These are phyloP conservation scores for Dipus sagitta DNA, from an alignment of 2,797 vertebrate species.

Conservation along the genomic window DNA sequence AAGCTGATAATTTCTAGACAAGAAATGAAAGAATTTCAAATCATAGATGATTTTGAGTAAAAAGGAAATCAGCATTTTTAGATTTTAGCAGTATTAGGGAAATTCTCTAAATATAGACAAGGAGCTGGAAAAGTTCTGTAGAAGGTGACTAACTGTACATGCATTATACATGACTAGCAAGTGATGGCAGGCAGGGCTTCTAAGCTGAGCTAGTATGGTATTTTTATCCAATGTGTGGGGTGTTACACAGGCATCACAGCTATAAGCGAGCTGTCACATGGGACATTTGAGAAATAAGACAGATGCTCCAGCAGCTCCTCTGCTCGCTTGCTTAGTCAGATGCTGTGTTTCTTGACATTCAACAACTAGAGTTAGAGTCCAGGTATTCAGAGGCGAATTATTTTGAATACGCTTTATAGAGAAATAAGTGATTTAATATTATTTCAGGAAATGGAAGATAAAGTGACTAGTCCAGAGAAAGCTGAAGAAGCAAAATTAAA, in stretches of 20 bases:
- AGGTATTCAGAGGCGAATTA: conserved; percentile 63
- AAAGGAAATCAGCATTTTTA: conserved; percentile 40
- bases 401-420: conserved; percentile 65
- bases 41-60: conserved; percentile 46
- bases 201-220: conserved; percentile 76
- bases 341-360: conserved; percentile 60
- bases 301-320: conserved; percentile 65
- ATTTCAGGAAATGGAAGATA: conserved; percentile 95
- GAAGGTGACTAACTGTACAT: conserved; percentile 79
- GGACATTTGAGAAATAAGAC: conserved; percentile 72
- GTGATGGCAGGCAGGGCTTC: conserved; percentile 73
- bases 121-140: conserved; percentile 71
- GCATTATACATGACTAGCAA: conserved; percentile 77
- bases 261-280: conserved; percentile 78
- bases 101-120: conserved; percentile 75
- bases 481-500: conserved; percentile 98
- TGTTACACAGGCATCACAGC: conserved; percentile 76
- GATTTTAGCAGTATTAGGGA: conserved; percentile 60
- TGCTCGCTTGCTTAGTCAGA: conserved; percentile 70
- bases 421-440: conserved; percentile 77
- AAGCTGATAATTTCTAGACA: conserved; percentile 54
- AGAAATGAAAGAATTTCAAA: conserved; percentile 27
- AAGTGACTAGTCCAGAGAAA: conserved; percentile 96
- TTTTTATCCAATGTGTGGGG: conserved; percentile 81
- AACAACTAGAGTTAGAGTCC: conserved; percentile 43